phyloP scores from a whole-genome alignment of 35 echinoderm and acorn worm genomes.

The Holothuria glaberrima region DNA sequence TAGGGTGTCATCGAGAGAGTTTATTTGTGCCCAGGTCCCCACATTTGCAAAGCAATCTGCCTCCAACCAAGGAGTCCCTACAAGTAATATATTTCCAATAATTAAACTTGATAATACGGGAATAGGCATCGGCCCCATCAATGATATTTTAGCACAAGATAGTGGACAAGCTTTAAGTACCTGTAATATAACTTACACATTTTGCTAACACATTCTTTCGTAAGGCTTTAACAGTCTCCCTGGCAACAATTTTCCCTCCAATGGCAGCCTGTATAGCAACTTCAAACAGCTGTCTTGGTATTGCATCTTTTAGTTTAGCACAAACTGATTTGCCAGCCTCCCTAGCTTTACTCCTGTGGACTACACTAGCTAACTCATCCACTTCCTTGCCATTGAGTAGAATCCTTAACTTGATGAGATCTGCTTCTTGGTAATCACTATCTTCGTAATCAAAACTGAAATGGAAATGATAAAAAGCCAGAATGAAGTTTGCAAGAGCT shows the following conservation, averaged over 20 bases:
- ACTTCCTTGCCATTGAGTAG: slow-evolving; percentile 80
- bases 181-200: slow-evolving; percentile 36
- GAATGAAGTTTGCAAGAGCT: no score
- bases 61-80: no score
- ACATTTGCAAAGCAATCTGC: no score
- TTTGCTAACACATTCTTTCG: slow-evolving; percentile 94
- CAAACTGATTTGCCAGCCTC: slow-evolving; percentile 80
- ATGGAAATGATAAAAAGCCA: neutral
- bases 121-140: no score
- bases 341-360: slow-evolving; percentile 74
- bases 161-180: neutral
- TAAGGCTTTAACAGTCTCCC: slow-evolving; percentile 83
- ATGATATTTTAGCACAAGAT: neutral
- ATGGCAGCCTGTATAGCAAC: slow-evolving; percentile 93
- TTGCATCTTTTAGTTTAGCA: slow-evolving; percentile 73
- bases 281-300: slow-evolving; percentile 92
- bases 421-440: slow-evolving; percentile 77
- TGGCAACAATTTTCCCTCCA: slow-evolving; percentile 80
- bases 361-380: slow-evolving; percentile 81
- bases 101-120: no score
- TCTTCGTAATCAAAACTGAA: slow-evolving; percentile 97
- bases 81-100: no score
- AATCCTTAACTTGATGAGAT: slow-evolving; percentile 89
- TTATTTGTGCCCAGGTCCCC: no score
- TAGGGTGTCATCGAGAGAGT: no score